A percentile compares a stretch with the other conserved stretches of the same genome.
Evolutionary conservation across 2,113 vertebrate species (phyloP).

Genomic region (Hippoglossus stenolepis): DNA sequence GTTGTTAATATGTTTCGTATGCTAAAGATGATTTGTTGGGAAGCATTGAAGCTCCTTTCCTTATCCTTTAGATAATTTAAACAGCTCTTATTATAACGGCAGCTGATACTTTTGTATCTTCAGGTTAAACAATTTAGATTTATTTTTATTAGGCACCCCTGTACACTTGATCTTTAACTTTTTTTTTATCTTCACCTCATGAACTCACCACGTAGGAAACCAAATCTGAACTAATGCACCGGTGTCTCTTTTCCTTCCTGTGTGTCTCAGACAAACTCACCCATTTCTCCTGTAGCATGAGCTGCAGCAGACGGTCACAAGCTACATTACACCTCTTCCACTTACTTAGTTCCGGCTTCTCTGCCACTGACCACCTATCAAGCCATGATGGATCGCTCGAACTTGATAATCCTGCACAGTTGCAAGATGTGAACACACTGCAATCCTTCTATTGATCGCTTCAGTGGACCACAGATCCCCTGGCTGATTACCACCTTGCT

Average conservation of each 20-base stretch:
- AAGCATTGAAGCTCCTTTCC: too few species aligned
- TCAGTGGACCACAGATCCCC: slow-evolving; percentile 35
- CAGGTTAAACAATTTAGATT: too few species aligned
- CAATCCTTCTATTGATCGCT: slow-evolving; percentile 46
- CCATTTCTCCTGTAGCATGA: neutral
- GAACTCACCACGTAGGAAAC: neutral
- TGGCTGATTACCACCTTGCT: slow-evolving; percentile 48
- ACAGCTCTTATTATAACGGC: too few species aligned
- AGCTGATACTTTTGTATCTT: too few species aligned
- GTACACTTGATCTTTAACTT: too few species aligned
- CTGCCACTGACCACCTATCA: slow-evolving; percentile 47
- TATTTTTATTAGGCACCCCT: too few species aligned
- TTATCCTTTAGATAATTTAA: too few species aligned
- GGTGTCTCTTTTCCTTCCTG: neutral
- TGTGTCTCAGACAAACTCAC: neutral
- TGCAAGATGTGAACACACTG: slow-evolving; percentile 43
- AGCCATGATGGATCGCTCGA: slow-evolving; percentile 49
- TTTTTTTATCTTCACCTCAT: neutral
- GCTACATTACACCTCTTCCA: slow-evolving; percentile 7
- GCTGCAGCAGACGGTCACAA: neutral
- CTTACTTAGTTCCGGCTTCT: slow-evolving; percentile 34
- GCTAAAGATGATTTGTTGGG: too few species aligned
- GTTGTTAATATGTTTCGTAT: too few species aligned
- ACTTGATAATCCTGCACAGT: slow-evolving; percentile 50
- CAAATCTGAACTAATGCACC: neutral